These are phyloP conservation scores for Pachypsylla venusta DNA, from an alignment of 1,140 invertebrate genomes.

Conservation along the genomic window DNA sequence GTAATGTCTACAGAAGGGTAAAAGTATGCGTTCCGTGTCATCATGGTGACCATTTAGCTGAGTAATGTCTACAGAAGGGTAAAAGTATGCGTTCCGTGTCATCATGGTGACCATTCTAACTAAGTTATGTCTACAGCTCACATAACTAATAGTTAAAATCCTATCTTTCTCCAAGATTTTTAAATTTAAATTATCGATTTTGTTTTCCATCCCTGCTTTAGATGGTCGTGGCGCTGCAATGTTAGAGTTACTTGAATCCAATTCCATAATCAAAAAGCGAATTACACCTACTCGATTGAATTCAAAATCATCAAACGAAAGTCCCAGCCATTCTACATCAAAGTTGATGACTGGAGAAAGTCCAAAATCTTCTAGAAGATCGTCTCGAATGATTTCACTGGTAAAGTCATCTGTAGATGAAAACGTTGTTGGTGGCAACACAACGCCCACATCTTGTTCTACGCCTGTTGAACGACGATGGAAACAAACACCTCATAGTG, in stretches of 20 bases:
- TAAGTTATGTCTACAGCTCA: too few species aligned
- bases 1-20: too few species aligned
- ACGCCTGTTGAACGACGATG: neutral
- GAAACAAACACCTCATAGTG: neutral
- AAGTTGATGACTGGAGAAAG: neutral
- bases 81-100: too few species aligned
- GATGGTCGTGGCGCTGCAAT: neutral
- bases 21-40: too few species aligned
- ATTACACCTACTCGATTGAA: neutral
- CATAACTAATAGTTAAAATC: too few species aligned
- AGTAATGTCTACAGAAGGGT: too few species aligned
- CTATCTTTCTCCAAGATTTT: too few species aligned
- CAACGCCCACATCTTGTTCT: too few species aligned
- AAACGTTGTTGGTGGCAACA: neutral
- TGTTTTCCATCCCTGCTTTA: neutral
- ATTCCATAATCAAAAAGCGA: neutral
- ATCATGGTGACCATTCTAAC: too few species aligned
- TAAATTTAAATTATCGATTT: too few species aligned
- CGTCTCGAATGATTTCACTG: neutral
- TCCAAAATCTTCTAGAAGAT: conserved; percentile 1
- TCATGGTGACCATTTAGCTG: too few species aligned
- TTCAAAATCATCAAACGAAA: neutral
- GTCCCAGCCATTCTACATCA: neutral
- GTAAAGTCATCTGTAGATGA: neutral
- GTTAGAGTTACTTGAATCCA: neutral